phyloP scores from a whole-genome alignment of 1,140 invertebrate genomes.

The Idris sp. region DNA sequence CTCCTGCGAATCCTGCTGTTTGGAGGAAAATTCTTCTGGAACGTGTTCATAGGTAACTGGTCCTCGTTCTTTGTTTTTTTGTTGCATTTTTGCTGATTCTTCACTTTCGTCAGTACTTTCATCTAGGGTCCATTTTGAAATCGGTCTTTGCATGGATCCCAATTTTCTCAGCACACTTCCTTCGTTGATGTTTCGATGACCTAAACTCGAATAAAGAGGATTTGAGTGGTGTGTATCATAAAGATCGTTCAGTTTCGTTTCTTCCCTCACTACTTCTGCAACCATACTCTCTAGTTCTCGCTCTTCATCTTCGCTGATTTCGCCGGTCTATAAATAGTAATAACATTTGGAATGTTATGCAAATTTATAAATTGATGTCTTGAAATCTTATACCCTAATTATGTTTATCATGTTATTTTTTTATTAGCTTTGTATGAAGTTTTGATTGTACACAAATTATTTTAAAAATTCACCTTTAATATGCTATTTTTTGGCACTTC shows the following conservation, averaged over 20 bases:
- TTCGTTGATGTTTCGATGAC: constrained; percentile 13
- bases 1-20: constrained; percentile 20
- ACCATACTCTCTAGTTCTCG: constrained; percentile 54
- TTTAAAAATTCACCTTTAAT: constrained; percentile 36
- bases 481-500: constrained; percentile 61
- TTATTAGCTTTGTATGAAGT: no score
- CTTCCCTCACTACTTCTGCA: constrained; percentile 63
- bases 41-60: constrained; percentile 26
- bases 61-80: constrained; percentile 37
- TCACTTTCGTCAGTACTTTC: constrained; percentile 6
- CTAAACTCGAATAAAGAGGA: constrained; percentile 36
- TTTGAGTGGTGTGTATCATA: constrained; percentile 56
- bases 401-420: no score
- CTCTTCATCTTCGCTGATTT: constrained; percentile 59
- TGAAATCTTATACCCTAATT: no score
- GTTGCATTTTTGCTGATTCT: constrained; percentile 16
- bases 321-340: constrained; percentile 56
- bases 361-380: no score
- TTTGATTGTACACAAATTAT: no score
- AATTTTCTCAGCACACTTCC: constrained; percentile 9
- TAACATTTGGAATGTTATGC: no score
- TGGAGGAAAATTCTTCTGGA: constrained; percentile 20
- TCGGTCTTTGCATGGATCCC: constrained; percentile 23
- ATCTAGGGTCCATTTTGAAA: constrained; percentile 24
- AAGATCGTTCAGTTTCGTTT: constrained; percentile 62